Conservation (phyloP, 2,797 vertebrate species). For the Echeneis naucrates region DNA sequence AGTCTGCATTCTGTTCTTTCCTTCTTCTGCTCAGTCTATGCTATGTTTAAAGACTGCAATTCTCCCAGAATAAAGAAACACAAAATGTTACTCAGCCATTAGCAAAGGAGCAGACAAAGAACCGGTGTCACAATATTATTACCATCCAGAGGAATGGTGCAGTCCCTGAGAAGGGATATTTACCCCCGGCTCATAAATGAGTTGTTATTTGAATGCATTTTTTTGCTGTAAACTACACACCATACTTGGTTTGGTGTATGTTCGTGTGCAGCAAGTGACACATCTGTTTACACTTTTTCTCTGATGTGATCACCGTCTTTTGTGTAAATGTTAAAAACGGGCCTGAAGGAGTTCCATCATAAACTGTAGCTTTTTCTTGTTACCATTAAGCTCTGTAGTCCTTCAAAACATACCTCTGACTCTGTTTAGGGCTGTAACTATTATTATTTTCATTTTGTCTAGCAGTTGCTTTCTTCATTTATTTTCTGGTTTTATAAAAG, state of each 20-base stretch:
- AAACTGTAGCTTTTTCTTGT: conserved; percentile 38
- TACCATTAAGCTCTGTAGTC: conserved; percentile 39
- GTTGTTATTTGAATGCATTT: background rate
- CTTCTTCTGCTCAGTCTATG: background rate
- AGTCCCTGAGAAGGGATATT: background rate
- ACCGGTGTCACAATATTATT: background rate
- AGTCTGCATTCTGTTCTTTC: background rate
- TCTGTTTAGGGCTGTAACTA: conserved; percentile 6
- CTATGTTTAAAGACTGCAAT: background rate
- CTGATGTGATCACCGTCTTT: conserved; percentile 49
- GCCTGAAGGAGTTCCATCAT: conserved; percentile 53
- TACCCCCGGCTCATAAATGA: background rate
- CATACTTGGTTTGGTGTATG: conserved; percentile 29
- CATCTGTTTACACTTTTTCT: conserved; percentile 79
- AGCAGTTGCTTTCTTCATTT: background rate
- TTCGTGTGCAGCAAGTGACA: conserved; percentile 56
- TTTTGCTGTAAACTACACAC: background rate
- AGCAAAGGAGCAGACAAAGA: background rate
- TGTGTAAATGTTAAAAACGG: conserved; percentile 66
- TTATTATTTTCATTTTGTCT: background rate
- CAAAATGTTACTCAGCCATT: background rate
- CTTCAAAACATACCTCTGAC: conserved; percentile 30
- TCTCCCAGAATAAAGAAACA: background rate
- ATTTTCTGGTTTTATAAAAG: background rate
- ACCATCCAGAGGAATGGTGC: background rate